Evolutionary conservation across 2,797 vertebrate genomes (phyloP).

Genomic region (Lagorchestes hirsutus): DNA sequence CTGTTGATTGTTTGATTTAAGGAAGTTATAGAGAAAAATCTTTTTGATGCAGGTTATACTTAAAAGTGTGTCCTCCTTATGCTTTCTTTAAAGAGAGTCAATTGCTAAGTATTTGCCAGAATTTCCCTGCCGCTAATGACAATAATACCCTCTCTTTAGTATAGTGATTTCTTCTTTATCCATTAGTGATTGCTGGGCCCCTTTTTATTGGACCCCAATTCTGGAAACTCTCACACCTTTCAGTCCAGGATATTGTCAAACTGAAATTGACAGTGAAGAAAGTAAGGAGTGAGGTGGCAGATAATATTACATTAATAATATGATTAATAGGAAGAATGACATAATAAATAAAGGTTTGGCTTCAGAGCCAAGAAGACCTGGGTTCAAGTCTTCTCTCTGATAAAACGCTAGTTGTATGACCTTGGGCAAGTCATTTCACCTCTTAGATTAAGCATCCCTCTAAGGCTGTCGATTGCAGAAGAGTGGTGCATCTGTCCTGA

Average conservation of each 20-base stretch:
- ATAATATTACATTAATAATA: neutral
- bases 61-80: neutral
- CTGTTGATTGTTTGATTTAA: neutral
- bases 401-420: neutral
- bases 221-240: neutral
- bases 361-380: neutral
- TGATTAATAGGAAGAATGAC: neutral
- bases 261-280: neutral
- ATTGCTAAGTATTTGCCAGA: neutral
- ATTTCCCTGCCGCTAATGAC: neutral
- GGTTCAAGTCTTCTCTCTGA: neutral
- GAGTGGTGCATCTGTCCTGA: neutral
- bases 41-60: neutral
- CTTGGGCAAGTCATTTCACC: neutral
- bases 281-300: neutral
- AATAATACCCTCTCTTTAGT: neutral
- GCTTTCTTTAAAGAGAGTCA: neutral
- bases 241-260: neutral
- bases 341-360: neutral
- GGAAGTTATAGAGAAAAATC: neutral
- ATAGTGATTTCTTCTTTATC: neutral
- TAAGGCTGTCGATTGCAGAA: no score
- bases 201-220: neutral
- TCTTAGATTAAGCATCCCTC: neutral
- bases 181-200: neutral